Evolutionary conservation across 2,113 vertebrate species (phyloP), one percentile per base, ranked within the genome.

Genomic region (Rallus limicola): DNA sequence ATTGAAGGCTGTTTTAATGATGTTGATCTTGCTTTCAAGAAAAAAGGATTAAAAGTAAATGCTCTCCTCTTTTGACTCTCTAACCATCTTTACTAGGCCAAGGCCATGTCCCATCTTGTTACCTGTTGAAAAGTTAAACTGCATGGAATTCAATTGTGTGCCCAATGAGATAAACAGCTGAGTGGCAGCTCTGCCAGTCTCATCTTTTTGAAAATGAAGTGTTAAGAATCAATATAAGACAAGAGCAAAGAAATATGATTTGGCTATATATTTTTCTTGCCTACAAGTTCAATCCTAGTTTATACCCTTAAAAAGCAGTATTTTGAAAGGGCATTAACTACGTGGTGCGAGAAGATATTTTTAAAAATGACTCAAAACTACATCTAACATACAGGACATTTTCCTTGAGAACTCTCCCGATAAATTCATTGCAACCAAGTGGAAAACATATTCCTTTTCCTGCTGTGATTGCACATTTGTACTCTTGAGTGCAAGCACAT

Each of bases 381-480:
- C 72, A 79, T 92, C 81, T 86, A 94, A 95, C 90, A 94, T 96
- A 95, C 87, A 96, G 80, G 74, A 71, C 75, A 96, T 97, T 97
- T 97, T 97, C 91, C 79, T 93, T 86, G 48, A 90, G 93, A 97
- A 92, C 64, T 95, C 89, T 96, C 83, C 72, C 10, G 33, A 97
- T 94, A 97, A 97, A 97, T 92, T 96, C 84, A 88, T 90, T 96
- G 86, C 88, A 97, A 86, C 92, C 59, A 65, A 97, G 94, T 97
- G 93, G 93, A 97, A 97, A 97, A 95, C 82, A 74, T 96, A 96
- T 90, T 96, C 91, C 79, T 96, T 96, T 96, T 97, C 95, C 96
- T 97, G 96, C 97, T 97, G 97, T 96, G 96, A 97, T 93, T 96
- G 97, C 95, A 95, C 88, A 97, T 97, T 97, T 97, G 83, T 95